Conservation (phyloP, 35 echinoderm and acorn worm genomes). For the Strongylocentrotus purpuratus region DNA sequence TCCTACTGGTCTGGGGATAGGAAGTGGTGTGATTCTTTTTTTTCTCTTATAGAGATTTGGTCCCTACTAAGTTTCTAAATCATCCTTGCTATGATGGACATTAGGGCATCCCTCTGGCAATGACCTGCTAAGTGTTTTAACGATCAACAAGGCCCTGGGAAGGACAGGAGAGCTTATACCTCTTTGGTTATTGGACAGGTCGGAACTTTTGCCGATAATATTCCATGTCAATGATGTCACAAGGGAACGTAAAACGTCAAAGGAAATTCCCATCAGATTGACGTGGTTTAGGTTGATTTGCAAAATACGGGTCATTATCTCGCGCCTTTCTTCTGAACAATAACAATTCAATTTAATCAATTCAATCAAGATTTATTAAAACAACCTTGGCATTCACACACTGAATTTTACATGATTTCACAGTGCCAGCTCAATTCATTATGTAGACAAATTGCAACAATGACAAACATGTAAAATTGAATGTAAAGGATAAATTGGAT, state of each 20-base stretch:
- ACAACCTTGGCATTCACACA: no score
- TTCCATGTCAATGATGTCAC: background rate
- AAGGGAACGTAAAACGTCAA: background rate
- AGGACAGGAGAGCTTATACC: background rate
- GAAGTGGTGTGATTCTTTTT: background rate
- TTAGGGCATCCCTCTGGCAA: background rate
- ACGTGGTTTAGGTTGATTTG: background rate
- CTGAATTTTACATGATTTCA: no score
- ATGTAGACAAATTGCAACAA: no score
- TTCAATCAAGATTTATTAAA: no score
- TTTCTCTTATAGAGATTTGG: background rate
- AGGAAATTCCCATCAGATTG: background rate
- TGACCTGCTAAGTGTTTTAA: slow-evolving; percentile 17
- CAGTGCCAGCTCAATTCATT: no score
- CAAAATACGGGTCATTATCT: no score
- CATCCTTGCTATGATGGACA: background rate
- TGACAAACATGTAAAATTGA: no score
- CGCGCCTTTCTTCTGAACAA: no score
- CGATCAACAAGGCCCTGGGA: background rate
- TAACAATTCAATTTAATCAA: no score
- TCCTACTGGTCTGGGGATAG: background rate
- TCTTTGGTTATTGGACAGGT: background rate
- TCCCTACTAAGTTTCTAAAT: background rate
- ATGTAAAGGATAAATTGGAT: no score
- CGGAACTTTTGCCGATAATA: background rate